phyloP scores from a whole-genome alignment of 2,888 invertebrate genomes.

The Plusia festucae region DNA sequence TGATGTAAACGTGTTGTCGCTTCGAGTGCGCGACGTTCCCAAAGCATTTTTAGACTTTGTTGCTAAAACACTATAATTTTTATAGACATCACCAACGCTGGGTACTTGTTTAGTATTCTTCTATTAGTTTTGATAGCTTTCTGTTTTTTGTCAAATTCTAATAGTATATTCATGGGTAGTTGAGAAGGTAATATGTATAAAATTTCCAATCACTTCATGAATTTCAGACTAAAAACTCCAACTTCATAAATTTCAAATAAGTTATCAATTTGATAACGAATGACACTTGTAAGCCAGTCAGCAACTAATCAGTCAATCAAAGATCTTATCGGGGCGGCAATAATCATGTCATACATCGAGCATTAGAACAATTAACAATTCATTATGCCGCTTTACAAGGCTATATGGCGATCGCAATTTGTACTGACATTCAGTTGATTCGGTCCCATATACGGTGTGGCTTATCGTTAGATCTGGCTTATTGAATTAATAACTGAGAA shows the following conservation, averaged over 20 bases:
- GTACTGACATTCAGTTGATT: constrained; percentile 49
- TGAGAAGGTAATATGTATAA: no score
- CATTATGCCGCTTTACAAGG: constrained; percentile 56
- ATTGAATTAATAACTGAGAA: constrained; percentile 33
- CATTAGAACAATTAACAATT: constrained; percentile 59
- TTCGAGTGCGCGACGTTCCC: no score
- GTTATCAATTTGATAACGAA: constrained; percentile 36
- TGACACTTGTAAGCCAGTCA: constrained; percentile 25
- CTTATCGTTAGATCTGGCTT: constrained; percentile 44
- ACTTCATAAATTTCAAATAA: constrained; percentile 3
- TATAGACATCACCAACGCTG: no score
- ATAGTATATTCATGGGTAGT: background rate
- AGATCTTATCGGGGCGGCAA: constrained; percentile 51
- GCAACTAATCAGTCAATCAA: constrained; percentile 51
- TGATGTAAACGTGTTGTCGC: no score
- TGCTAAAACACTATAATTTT: no score
- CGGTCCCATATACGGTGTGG: constrained; percentile 50
- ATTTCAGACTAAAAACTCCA: background rate
- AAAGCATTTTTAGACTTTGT: no score
- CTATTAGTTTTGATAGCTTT: no score
- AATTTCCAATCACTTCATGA: background rate
- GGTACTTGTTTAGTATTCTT: no score
- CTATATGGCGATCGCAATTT: constrained; percentile 56
- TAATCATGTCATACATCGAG: constrained; percentile 57
- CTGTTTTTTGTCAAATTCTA: no score